These are phyloP conservation scores for Cavia porcellus DNA, from an alignment of 2,113 vertebrate species.

Conservation along the genomic window DNA sequence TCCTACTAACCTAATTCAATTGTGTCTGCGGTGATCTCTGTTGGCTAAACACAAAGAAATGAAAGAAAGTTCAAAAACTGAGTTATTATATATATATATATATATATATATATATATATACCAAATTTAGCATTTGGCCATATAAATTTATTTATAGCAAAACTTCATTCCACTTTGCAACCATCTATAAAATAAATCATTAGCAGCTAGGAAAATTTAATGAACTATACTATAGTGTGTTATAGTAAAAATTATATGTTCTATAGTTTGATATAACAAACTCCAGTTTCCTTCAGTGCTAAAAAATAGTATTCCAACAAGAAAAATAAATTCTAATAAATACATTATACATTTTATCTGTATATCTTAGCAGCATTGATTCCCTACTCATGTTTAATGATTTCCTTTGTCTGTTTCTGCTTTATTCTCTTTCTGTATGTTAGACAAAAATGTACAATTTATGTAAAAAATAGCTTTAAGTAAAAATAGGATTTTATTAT, in stretches of 20 bases:
- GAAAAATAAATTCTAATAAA: not conserved
- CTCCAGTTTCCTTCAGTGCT: not conserved
- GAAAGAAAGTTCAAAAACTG: not conserved
- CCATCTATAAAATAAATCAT: not conserved
- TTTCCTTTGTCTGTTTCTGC: not conserved
- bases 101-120: not conserved
- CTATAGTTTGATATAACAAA: not conserved
- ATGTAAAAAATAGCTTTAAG: not conserved
- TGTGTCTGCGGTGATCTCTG: not conserved
- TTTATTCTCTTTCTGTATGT: slow-evolving; percentile 7
- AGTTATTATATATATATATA: not conserved
- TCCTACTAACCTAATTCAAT: not conserved
- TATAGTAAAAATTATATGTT: no score
- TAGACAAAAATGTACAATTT: not conserved
- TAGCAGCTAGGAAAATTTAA: not conserved
- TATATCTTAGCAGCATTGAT: not conserved
- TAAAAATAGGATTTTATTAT: not conserved
- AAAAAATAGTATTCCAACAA: not conserved
- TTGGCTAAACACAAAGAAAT: slow-evolving; percentile 14
- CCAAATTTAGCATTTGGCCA: not conserved
- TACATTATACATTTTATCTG: not conserved
- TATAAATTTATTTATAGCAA: slow-evolving; percentile 2
- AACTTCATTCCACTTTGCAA: slow-evolving; percentile 7
- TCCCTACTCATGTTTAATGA: not conserved
- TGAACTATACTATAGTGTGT: not conserved